phyloP scores from a whole-genome alignment of 2,797 vertebrate species.

The Diceros bicornis region DNA sequence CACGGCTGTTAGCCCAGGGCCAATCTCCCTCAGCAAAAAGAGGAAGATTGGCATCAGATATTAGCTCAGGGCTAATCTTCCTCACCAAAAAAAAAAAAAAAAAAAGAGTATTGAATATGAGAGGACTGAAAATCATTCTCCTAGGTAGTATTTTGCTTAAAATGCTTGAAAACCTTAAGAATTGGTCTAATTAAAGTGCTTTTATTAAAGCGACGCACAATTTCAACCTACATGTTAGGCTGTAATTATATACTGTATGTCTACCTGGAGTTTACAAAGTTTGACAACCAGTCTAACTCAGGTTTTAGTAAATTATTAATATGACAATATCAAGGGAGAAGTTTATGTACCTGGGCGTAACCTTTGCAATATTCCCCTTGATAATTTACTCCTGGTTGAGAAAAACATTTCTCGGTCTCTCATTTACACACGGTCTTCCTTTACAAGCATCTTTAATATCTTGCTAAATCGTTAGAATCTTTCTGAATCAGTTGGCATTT shows the following conservation, averaged over 20 bases:
- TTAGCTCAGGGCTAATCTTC: too few species aligned
- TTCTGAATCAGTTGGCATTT: slow-evolving; percentile 28
- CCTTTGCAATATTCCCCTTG: background rate
- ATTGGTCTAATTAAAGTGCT: background rate
- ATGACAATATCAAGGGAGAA: background rate
- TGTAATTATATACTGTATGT: background rate
- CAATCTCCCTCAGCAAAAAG: too few species aligned
- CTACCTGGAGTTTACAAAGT: background rate
- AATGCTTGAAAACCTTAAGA: slow-evolving; percentile 30
- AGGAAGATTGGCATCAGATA: too few species aligned
- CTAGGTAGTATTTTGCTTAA: slow-evolving; percentile 5
- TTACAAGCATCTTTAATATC: background rate
- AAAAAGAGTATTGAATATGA: background rate
- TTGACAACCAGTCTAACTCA: background rate
- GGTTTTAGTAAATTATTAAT: slow-evolving; percentile 22
- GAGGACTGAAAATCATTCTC: slow-evolving; percentile 10
- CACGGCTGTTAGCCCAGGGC: too few species aligned
- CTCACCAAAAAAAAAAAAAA: too few species aligned
- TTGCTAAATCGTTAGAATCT: slow-evolving; percentile 5
- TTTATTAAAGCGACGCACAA: slow-evolving; percentile 6
- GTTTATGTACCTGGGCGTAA: background rate
- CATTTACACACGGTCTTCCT: background rate
- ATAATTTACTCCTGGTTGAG: slow-evolving; percentile 16
- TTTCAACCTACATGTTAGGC: background rate
- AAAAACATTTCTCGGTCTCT: background rate